phyloP scores from a whole-genome alignment of 2,797 vertebrate species.

The Pseudochirops corinnae region DNA sequence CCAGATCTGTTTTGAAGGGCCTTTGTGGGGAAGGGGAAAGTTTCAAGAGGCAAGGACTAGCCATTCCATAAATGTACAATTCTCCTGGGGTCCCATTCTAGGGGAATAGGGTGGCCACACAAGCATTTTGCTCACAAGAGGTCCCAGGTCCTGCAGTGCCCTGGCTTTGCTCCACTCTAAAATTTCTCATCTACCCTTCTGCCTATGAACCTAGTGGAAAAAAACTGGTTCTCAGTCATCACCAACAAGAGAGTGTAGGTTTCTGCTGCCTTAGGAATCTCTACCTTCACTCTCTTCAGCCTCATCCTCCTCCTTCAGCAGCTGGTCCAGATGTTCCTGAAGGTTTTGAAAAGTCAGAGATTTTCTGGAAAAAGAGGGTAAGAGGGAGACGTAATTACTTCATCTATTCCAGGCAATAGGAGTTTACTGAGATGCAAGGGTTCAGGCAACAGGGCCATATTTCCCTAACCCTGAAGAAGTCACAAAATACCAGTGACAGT shows the following conservation, averaged over 20 bases:
- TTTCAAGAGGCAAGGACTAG: not conserved
- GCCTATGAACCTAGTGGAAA: not conserved
- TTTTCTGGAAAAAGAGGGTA: constrained; percentile 88
- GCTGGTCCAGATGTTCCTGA: constrained; percentile 90
- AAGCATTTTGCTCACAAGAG: not conserved
- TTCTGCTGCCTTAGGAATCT: constrained; percentile 16
- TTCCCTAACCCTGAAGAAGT: not conserved
- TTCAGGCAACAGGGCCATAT: not conserved
- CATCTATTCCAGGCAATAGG: not conserved
- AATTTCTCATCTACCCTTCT: fast-evolving
- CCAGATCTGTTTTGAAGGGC: not conserved
- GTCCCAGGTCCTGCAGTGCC: not conserved
- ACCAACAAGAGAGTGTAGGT: not conserved
- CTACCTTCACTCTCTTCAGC: constrained; percentile 89
- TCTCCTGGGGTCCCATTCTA: not conserved
- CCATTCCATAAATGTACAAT: not conserved
- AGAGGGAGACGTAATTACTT: constrained; percentile 21
- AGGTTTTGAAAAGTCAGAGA: constrained; percentile 94
- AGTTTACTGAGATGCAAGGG: not conserved
- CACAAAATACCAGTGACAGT: not conserved
- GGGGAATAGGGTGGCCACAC: too few species aligned
- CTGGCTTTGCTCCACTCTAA: not conserved
- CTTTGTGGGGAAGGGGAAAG: not conserved
- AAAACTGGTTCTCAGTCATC: not conserved
- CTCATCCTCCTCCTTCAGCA: constrained; percentile 88